Conservation (phyloP, 2,113 vertebrate genomes). For the Alces alces region DNA sequence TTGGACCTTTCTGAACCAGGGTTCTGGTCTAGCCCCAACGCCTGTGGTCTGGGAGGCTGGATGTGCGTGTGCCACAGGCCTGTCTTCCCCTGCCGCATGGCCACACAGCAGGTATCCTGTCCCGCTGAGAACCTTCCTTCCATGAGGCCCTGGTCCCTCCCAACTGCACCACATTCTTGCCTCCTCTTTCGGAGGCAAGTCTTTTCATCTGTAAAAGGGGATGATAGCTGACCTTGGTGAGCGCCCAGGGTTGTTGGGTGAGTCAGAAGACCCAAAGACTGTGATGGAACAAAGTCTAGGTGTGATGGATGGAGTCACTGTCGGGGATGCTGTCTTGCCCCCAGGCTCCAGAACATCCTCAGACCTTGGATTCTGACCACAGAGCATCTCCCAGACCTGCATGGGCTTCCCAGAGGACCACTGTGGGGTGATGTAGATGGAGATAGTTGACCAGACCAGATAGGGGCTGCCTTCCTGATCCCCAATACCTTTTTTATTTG, state of each 20-base stretch:
- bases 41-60: not conserved
- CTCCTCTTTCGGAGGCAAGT: not conserved
- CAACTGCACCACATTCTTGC: rapidly evolving
- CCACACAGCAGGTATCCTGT: rapidly evolving
- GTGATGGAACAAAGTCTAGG: not conserved
- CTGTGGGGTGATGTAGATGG: rapidly evolving
- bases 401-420: not conserved
- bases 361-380: not conserved
- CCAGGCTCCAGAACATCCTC: not conserved
- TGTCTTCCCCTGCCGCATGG: not conserved
- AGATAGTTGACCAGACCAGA: not conserved
- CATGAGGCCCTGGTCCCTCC: not conserved
- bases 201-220: not conserved
- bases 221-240: not conserved
- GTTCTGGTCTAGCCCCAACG: not conserved
- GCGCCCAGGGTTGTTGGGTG: not conserved
- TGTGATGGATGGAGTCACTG: not conserved
- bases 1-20: not conserved
- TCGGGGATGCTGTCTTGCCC: rapidly evolving
- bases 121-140: rapidly evolving
- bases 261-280: not conserved
- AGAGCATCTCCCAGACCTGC: not conserved
- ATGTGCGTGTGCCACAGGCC: rapidly evolving
- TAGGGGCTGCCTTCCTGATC: not conserved
- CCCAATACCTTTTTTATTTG: not conserved